Percentiles rank a stretch among this genome's conserved stretches.
phyloP scores from a whole-genome alignment of 2,888 invertebrate species.

The Mantis religiosa region DNA sequence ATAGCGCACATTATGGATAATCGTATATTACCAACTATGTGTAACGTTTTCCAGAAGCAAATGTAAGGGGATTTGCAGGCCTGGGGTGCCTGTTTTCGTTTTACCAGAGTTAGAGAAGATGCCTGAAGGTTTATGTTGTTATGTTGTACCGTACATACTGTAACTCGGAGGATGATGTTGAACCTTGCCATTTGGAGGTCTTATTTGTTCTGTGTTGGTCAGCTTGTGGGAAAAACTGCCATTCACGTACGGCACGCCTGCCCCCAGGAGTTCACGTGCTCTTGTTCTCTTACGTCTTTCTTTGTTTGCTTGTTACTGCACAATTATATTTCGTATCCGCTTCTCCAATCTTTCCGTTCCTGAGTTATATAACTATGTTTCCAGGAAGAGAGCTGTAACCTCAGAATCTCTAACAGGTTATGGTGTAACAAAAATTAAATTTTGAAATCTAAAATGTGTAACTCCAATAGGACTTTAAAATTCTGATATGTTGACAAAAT shows the following conservation, averaged over 20 bases:
- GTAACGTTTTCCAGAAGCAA: too few relatives aligned
- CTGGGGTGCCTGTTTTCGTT: too few relatives aligned
- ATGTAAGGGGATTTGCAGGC: too few relatives aligned
- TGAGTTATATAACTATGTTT: background rate
- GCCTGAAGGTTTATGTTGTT: too few relatives aligned
- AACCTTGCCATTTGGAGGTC: background rate
- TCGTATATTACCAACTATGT: too few relatives aligned
- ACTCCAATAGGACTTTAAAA: too few relatives aligned
- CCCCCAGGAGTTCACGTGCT: background rate
- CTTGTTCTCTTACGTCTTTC: background rate
- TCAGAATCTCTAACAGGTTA: background rate
- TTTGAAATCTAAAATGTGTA: too few relatives aligned
- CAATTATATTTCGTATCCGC: background rate
- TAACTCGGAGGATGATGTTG: background rate
- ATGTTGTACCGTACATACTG: background rate
- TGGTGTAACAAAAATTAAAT: too few relatives aligned
- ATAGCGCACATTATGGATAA: too few relatives aligned
- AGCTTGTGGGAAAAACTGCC: background rate
- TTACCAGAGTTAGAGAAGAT: too few relatives aligned
- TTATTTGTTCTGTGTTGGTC: background rate
- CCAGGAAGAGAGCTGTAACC: background rate
- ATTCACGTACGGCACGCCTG: background rate
- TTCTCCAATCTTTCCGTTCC: background rate
- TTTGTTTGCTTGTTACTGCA: background rate
- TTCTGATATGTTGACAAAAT: too few relatives aligned